Evolutionary conservation across 2,888 invertebrate genomes (phyloP), one percentile per base, ranked within the genome.

Genomic region (Melanostoma scalare): DNA sequence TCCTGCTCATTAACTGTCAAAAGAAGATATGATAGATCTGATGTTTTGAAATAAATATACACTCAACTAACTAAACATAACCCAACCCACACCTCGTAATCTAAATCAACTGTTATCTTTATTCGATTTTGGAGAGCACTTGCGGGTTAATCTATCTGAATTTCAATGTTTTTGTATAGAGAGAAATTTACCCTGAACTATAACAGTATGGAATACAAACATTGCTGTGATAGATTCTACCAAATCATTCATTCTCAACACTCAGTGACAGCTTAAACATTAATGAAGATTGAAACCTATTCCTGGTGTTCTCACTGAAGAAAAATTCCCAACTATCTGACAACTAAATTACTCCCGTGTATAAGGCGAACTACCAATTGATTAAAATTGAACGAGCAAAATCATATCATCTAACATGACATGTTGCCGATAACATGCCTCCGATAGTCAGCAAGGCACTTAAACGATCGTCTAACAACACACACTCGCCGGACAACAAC

Each of bases 371-470:
- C 50, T 35, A 71, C 79, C 79, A 35, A 35, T 79, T 75, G 74
- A 84, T 79, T 84, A 78, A 84, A 79, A 74, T 38, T 67, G 60
- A 75, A 81, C 81, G 67, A 63, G 38, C 71, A 61, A 67, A 79
- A 74, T 79, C 78, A 78, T 79, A 79, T 84, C 84, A 71, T 55
- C 38, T 8, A 20, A 79, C 84, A 84, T 79, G 84, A 84, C 84
- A 84, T 56, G 69, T 44, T 73, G 67, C 69, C 78, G 84, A 84
- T 84, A 78, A 78, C 82, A 84, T 74, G 73, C 65, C 69, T 78
- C 42, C 65, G 53, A 79, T 71, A 78, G 73, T 73, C 74, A 79
- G 61, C 84, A 71, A 40, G 71, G 67, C 74, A 79, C 79, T 84
- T 84, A 84, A 79, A 55, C 44, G 46, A 48, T 84, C 69, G 63